Base-by-base conservation (phyloP, 2,888 invertebrate genomes). In the Stegana nigrithorax region DNA sequence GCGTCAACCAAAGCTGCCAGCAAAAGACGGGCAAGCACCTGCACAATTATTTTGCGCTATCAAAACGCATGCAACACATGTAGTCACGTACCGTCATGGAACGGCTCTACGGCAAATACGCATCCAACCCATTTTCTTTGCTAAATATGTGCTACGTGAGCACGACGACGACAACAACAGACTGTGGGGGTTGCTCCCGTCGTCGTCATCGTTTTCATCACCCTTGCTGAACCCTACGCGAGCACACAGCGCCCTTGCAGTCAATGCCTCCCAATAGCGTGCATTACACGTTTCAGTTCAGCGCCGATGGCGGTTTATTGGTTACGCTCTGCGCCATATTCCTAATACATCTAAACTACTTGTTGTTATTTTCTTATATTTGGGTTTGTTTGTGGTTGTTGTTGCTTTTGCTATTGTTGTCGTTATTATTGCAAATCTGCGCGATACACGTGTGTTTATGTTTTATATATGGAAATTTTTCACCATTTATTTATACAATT, bases 71-170 rank as follows among this genome's bases (percentile, higher is more conserved):
- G n/a, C 47, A 7, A 8, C 25, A 23, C 10, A 19, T 10, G 12
- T 36, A 23, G 5, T 19, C 23, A 21, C 53, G 21, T 32, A 23
- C n/a, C 23, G 32, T 10, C 32, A 42, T 23, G 29, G 58, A 80
- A 80, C 80, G 80, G 80, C 76, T 80, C 80, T 78, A n/a, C n/a
- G n/a, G 39, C 26, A n/a, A n/a, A n/a, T 23, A 27, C 55, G 25
- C 26, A 55, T 47, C 74, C 76, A 80, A 80, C 80, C 79, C 79
- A 77, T 80, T 80, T 78, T 73, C 71, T 80, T 80, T 76, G 72
- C 76, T 72, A 76, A 76, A 75, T 74, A 55, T 51, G 23, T 47
- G 23, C 47, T 23, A 47, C 25, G 25, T 47, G 21, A 23, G 10
- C 47, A 23, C 23, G 23, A 23, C 47, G 47, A n/a, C 42, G 14